Evolutionary conservation across 1,140 invertebrate species (phyloP), one percentile per base, ranked within the genome.

Genomic region (Drosophila arizonae): DNA sequence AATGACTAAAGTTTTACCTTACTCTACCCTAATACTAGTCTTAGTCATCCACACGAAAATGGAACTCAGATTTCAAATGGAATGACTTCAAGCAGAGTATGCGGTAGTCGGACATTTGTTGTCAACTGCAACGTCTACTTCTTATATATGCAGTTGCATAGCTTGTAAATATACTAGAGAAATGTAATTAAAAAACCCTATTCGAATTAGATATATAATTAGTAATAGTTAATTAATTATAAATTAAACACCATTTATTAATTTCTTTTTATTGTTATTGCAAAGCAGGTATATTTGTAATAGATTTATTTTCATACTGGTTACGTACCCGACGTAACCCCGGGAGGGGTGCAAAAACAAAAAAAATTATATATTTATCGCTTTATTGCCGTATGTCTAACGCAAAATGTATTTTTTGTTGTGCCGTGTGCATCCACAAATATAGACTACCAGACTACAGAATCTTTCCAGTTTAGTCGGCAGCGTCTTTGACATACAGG

Each of bases 361-460:
- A 66, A 67, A 67, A 43, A 26, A 62, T 61, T 73, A 73, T 73
- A 73, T 73, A 69, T 61, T 73, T 66, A 73, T 68, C 71, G 58
- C 51, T 73, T 73, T 68, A 73, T 73, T 80, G 80, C 84, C 88
- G 80, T 84, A 77, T 88, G 79, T 88, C 72, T 84, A 88, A 77
- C 76, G 69, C 84, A 84, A 88, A 84, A 78, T 80, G 73, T 77
- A 76, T 88, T 89, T 88, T 88, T 88, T 88, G 90, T 91, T 91
- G 90, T 91, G 90, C 90, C 90, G 90, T 91, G 90, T 91, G 90
- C 90, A 91, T 81, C 90, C 87, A 88, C 84, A 90, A 91, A 91
- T 91, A 91, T 91, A 91, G 90, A 91, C 90, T 91, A 91, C 90
- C 90, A 87, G 90, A 78, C 84, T 82, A 77, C 85, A 82, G 81